Base-by-base conservation (phyloP, 2,797 vertebrate species). In the Eleutherodactylus coqui region DNA sequence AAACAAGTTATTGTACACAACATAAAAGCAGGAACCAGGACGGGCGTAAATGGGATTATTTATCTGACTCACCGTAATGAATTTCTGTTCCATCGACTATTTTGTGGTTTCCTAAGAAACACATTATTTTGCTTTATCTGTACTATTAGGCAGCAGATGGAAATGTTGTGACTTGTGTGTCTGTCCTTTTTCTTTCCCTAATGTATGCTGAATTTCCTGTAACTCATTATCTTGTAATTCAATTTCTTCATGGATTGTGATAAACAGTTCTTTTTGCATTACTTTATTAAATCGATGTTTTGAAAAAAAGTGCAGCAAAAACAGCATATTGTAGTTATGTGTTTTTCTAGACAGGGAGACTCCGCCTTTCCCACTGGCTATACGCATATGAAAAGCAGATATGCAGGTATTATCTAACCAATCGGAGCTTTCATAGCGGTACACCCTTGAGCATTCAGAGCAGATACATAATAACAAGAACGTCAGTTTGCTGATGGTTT, bases 111-210 rank as follows among this genome's bases (percentile, higher is more conserved):
- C 82, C 72, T 75, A 24, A 38, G 82, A 84, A 76, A 76, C 82
- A 60, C 38, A 53, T 29, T 45, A 24, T 58, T 64, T 64, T 79
- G 13, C 58, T 45, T 13, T 45, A 73, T 73, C 41, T n/a, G 41
- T 32, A 41, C n/a, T 75, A 75, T 75, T 75, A 53, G 64, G 72
- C 38, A 75, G 82, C 70, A 72, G 36, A 45, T 67, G 49, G 80
- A 82, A 82, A 72, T 55, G 78, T 70, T 82, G 53, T 82, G 79
- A 62, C 78, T 70, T 67, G 62, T 82, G 62, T 51, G 60, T 82
- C 62, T 70, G 60, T 82, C 60, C 62, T 34, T 64, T 51, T 60
- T 67, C 14, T 64, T 70, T 73, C 70, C 49, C 62, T 64, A 45
- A 64, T 62, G 58, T 82, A 70, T 70, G 45, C 64, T 34, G 62